phyloP scores from a whole-genome alignment of 2,113 vertebrate species.

The Aegotheles bennettii region DNA sequence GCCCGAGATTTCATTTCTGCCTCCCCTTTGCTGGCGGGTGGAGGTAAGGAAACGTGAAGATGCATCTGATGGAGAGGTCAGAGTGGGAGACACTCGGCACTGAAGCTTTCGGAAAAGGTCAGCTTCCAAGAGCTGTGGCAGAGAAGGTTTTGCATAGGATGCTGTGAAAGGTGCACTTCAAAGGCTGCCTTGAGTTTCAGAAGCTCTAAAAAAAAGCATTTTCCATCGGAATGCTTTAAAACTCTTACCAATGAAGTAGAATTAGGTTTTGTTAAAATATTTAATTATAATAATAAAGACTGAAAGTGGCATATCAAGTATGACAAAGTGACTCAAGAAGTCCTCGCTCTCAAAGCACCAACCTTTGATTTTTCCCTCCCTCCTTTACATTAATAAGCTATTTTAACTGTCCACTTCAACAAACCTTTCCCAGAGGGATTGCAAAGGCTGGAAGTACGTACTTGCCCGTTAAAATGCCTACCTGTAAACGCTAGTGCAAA shows the following conservation, averaged over 20 bases:
- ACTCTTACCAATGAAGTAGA: neutral
- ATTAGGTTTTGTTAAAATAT: neutral
- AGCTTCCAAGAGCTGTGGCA: neutral
- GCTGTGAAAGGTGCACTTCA: neutral
- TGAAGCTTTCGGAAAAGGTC: neutral
- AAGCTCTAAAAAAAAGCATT: neutral
- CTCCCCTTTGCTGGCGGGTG: neutral
- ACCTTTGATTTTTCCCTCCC: too few species aligned
- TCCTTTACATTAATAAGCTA: accelerated
- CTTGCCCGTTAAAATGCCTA: accelerated
- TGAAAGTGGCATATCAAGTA: neutral
- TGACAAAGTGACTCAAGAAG: neutral
- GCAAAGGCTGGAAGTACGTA: neutral
- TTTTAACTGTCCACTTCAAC: accelerated
- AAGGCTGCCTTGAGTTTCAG: neutral
- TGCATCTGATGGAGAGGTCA: neutral
- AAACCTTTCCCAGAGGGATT: too few species aligned
- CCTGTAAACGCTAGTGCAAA: accelerated
- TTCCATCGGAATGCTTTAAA: neutral
- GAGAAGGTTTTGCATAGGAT: neutral
- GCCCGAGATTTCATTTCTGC: neutral
- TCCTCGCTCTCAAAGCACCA: neutral
- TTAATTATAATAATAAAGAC: neutral
- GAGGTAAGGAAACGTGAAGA: neutral
- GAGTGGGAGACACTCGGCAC: neutral